Evolutionary conservation across 2,113 vertebrate genomes (phyloP).

Genomic region (Deroptyus accipitrinus): DNA sequence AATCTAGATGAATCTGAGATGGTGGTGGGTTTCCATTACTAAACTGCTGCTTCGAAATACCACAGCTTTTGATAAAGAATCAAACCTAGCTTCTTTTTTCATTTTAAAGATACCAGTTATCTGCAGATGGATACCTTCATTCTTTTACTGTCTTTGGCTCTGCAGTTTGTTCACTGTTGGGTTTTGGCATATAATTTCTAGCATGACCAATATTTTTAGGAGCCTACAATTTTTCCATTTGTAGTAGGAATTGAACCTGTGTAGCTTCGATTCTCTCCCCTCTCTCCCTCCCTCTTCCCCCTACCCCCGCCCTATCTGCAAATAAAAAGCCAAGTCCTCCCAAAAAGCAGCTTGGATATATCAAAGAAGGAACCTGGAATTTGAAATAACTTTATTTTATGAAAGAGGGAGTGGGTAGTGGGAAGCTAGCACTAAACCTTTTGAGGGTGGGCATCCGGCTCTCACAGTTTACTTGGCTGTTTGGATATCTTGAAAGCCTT

Average conservation of each 20-base stretch:
- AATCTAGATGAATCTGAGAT: neutral
- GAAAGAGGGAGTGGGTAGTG: constrained; percentile 41
- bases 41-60: neutral
- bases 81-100: neutral
- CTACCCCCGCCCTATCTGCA: neutral
- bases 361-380: constrained; percentile 43
- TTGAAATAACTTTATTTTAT: constrained; percentile 40
- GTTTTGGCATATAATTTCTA: neutral
- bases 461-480: constrained; percentile 51
- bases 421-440: constrained; percentile 38
- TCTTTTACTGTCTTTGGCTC: neutral
- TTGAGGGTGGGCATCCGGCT: constrained; percentile 52
- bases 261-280: neutral
- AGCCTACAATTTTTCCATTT: neutral
- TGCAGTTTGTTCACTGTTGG: neutral
- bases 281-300: neutral
- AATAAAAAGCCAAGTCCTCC: constrained; percentile 18
- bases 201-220: neutral
- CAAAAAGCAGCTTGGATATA: constrained; percentile 27
- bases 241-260: neutral
- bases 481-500: constrained; percentile 66
- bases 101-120: neutral
- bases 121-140: neutral
- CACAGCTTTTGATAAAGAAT: neutral
- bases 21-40: neutral